Evolutionary conservation across 1,140 invertebrate species (phyloP).

Genomic region (Megathymus violae): DNA sequence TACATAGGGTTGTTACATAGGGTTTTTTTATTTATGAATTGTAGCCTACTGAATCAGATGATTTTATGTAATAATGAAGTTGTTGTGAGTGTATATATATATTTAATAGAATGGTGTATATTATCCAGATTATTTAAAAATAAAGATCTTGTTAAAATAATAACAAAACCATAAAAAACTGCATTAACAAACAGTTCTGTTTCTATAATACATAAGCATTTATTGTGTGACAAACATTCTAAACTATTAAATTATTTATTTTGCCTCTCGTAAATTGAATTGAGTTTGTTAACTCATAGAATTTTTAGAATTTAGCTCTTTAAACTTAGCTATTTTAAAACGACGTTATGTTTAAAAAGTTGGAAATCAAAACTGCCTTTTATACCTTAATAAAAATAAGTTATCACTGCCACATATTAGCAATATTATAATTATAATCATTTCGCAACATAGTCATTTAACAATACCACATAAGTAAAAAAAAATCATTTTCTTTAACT

Average conservation of each 20-base stretch:
- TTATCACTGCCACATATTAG: background rate
- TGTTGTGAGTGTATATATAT: background rate
- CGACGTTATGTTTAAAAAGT: background rate
- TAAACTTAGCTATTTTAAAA: background rate
- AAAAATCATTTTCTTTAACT: background rate
- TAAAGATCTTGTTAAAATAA: background rate
- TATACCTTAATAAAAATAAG: background rate
- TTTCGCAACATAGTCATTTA: background rate
- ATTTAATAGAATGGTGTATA: background rate
- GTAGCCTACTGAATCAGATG: background rate
- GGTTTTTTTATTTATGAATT: background rate
- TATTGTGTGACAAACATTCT: background rate
- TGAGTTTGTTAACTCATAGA: background rate
- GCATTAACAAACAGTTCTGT: background rate
- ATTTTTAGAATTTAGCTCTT: background rate
- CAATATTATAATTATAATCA: background rate
- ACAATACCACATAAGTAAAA: background rate
- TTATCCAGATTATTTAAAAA: background rate
- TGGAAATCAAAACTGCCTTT: background rate
- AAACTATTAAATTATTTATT: background rate
- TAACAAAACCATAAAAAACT: background rate
- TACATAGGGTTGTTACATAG: no score
- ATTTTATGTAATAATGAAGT: background rate
- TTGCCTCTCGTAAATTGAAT: background rate
- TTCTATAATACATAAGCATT: background rate